phyloP scores from a whole-genome alignment of 2,888 invertebrate species.

The Spatulosminthurus flaviceps region DNA sequence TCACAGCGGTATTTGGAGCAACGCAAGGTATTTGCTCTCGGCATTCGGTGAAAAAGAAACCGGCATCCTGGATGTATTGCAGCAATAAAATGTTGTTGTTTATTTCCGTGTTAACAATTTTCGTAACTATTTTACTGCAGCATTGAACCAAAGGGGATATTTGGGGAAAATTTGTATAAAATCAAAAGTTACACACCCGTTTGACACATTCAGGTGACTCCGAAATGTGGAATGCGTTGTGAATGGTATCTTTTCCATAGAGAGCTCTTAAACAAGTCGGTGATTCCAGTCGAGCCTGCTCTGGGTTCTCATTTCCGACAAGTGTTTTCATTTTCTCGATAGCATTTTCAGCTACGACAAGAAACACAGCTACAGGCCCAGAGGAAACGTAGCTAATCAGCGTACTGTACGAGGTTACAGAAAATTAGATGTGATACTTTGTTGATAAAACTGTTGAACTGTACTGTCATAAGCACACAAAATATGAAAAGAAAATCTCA shows the following conservation, averaged over 20 bases:
- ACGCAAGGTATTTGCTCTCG: constrained; percentile 64
- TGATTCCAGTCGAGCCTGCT: constrained; percentile 69
- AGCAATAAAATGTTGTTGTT: too few species aligned
- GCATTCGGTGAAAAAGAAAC: constrained; percentile 67
- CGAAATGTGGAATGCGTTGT: constrained; percentile 78
- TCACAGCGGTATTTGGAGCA: constrained; percentile 65
- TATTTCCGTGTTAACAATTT: too few species aligned
- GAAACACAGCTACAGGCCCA: constrained; percentile 76
- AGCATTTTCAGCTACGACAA: constrained; percentile 78
- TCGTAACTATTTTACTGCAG: too few species aligned
- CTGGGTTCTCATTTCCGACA: constrained; percentile 72
- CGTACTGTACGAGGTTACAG: constrained; percentile 67
- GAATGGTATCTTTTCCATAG: constrained; percentile 75
- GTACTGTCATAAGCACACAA: too few species aligned
- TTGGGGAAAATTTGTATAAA: too few species aligned
- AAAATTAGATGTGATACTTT: not conserved
- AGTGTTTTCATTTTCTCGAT: constrained; percentile 71
- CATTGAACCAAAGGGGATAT: not conserved
- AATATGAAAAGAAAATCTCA: constrained; percentile 67
- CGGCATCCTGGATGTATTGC: constrained; percentile 65
- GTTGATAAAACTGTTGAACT: too few species aligned
- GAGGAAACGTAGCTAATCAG: constrained; percentile 74
- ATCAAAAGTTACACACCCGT: constrained; percentile 10
- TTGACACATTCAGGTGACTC: constrained; percentile 65
- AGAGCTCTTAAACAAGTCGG: constrained; percentile 74